Percentiles rank a stretch among this genome's conserved stretches.
Conservation (phyloP, 2,888 invertebrate genomes). For the Nomada ferruginata region DNA sequence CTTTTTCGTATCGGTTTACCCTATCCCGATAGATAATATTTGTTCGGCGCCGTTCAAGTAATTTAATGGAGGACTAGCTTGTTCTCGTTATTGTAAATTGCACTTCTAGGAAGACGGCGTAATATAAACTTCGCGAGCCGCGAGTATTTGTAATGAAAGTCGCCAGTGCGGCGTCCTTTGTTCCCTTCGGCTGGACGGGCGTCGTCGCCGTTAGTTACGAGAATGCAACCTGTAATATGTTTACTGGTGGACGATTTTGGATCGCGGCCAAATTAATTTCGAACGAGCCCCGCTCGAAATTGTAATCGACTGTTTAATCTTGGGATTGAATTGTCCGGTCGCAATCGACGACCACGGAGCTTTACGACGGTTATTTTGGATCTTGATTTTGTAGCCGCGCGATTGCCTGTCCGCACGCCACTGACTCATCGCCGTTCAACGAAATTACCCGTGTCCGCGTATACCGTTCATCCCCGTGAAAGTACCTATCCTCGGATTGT, state of each 20-base stretch:
- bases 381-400: constrained; percentile 35
- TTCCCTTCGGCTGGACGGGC: constrained; percentile 4
- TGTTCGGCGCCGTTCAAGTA: no score
- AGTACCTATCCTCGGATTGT: background rate
- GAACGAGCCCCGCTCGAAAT: constrained; percentile 39
- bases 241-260: constrained; percentile 49
- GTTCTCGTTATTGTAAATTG: no score
- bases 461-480: background rate
- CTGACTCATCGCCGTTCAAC: background rate
- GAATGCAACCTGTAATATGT: constrained; percentile 43
- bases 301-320: constrained; percentile 60
- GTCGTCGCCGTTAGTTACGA: constrained; percentile 44
- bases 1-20: no score
- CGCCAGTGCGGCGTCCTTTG: constrained; percentile 41
- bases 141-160: constrained; percentile 40
- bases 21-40: no score
- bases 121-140: no score
- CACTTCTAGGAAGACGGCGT: no score
- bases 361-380: constrained; percentile 36
- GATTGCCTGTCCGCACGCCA: constrained; percentile 34
- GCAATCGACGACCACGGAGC: constrained; percentile 29
- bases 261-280: constrained; percentile 56
- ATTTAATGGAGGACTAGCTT: no score
- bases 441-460: constrained; percentile 2
- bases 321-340: constrained; percentile 47